Evolutionary conservation across 64 coral and sea anemone genomes (phyloP).

Genomic region (Orbicella faveolata): DNA sequence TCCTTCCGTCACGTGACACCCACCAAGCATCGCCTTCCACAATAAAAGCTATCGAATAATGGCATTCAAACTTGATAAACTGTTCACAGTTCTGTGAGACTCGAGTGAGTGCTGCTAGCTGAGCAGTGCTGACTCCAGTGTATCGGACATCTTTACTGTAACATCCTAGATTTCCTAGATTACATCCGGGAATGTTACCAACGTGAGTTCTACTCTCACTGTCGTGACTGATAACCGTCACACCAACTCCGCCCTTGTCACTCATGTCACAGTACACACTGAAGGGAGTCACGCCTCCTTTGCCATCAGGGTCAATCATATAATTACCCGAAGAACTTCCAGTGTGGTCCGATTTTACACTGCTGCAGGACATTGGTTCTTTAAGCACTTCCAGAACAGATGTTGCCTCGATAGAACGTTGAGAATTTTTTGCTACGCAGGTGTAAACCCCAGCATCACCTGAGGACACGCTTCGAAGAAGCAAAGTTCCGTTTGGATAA

Average conservation of each 20-base stretch:
- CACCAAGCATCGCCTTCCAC: background rate
- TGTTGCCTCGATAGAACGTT: conserved; percentile 3
- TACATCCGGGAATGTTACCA: background rate
- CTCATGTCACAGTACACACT: conserved; percentile 52
- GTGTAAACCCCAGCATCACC: background rate
- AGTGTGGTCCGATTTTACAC: background rate
- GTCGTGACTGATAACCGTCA: conserved; percentile 46
- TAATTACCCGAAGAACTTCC: background rate
- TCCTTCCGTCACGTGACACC: conserved; percentile 17
- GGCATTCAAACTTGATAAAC: conserved; percentile 55
- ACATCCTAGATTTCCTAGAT: background rate
- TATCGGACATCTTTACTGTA: background rate
- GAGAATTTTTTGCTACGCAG: conserved; percentile 13
- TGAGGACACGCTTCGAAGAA: background rate
- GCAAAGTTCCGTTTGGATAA: conserved; percentile 42
- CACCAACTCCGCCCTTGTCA: conserved; percentile 41
- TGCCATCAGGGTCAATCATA: conserved; percentile 29
- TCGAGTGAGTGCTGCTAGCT: too few relatives aligned
- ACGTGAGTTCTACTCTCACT: conserved; percentile 17
- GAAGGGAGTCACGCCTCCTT: conserved; percentile 19
- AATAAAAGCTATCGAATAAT: background rate
- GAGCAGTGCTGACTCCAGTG: too few relatives aligned
- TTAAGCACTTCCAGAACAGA: background rate
- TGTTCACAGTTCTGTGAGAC: conserved; percentile 17
- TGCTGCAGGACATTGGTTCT: conserved; percentile 18